Base-by-base conservation (phyloP, 2,888 invertebrate species). In the Himalopsyche anomala region DNA sequence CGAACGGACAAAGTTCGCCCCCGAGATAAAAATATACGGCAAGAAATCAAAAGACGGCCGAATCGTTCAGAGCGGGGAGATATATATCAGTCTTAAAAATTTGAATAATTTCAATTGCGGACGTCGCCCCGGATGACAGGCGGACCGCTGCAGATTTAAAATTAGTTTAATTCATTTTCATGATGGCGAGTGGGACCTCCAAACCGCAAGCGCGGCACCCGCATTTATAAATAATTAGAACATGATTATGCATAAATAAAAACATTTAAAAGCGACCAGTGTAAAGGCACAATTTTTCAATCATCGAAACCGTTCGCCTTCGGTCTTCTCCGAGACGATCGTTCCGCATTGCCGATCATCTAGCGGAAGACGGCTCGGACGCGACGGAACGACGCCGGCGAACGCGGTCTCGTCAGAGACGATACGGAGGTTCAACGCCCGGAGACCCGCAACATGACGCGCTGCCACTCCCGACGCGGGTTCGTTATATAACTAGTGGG, bases 281-380 rank as follows among this genome's bases (percentile, higher is more conserved):
- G 87, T 87, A 88, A 88, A 88, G 88, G 88, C 88, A 88, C 88
- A 87, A 87, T 88, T 87, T 88, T 85, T 80, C 84, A 86, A 84
- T 81, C 81, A 51, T 81, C 54, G 54, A 38, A 38, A 17, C 56
- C 82, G 55, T 54, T 54, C n/a, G 19, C 45, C 19, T 74, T 12
- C 74, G 38, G 74, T 15, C 74, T 3, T 74, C 38, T 74, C 74
- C 74, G 9, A 36, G 19, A 36, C 54, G 81, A 38, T 42, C 45
- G 28, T 11, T 45, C 40, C 42, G n/a, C 42, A 40, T 80, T 36
- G 45, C 45, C 11, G 45, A 45, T 11, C 11, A 9, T 45, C 45
- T 11, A 45, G 11, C 45, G 9, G 45, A 45, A 45, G 9, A 42
- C 5, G 3, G 6, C 9, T 9, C 6, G 9, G 42, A 42, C 42